Conservation (phyloP, 2,113 vertebrate species). For the Haemorhous mexicanus region DNA sequence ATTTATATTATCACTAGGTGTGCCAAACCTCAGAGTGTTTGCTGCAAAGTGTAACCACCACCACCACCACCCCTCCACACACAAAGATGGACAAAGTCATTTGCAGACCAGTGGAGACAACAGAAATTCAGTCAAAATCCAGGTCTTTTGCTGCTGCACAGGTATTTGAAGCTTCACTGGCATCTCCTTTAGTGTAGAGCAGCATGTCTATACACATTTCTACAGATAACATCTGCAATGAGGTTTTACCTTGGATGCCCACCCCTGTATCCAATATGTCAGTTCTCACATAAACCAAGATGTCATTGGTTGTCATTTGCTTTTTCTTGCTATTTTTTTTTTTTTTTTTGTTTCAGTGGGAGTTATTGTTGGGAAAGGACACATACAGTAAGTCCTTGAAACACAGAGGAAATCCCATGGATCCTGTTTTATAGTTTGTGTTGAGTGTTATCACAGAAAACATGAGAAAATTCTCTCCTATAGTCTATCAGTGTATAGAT, state of each 20-base stretch:
- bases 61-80: neutral
- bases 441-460: neutral
- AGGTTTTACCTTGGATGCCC: neutral
- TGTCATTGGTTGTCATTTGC: neutral
- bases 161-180: neutral
- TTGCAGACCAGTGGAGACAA: neutral
- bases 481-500: neutral
- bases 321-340: neutral
- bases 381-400: neutral
- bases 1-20: neutral
- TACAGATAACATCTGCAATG: neutral
- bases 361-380: neutral
- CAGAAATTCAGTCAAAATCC: neutral
- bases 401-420: neutral
- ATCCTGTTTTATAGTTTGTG: neutral
- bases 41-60: neutral
- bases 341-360: neutral
- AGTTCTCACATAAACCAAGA: neutral
- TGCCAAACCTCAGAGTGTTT: neutral
- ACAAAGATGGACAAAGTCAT: neutral
- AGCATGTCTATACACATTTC: rapidly evolving
- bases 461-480: neutral
- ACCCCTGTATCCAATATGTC: neutral
- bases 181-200: neutral
- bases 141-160: neutral